Percentiles rank a stretch among this genome's conserved stretches.
phyloP scores from a whole-genome alignment of 2,113 vertebrate genomes.

The Oncorhynchus mykiss region DNA sequence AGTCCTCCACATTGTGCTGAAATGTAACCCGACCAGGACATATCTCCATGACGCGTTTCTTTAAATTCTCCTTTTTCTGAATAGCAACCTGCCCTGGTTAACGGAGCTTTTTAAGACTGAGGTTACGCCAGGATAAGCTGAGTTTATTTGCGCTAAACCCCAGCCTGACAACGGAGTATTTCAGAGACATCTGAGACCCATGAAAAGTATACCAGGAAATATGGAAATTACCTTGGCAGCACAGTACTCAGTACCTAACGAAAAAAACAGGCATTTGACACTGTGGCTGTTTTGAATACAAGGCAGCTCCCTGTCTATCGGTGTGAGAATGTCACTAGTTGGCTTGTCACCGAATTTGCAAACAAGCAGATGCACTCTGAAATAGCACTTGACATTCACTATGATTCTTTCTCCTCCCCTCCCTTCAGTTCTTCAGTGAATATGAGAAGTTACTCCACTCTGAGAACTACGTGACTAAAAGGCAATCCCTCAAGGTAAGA shows the following conservation, averaged over 20 bases:
- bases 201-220: too few species aligned
- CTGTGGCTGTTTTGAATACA: constrained; percentile 10
- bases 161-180: too few species aligned
- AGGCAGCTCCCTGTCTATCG: constrained; percentile 35
- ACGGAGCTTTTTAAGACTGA: not conserved
- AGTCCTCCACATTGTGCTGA: constrained; percentile 55
- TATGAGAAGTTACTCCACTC: constrained; percentile 97
- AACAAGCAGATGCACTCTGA: constrained; percentile 18
- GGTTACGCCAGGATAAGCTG: not conserved
- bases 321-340: constrained; percentile 17
- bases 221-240: too few species aligned
- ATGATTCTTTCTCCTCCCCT: constrained; percentile 29
- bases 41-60: too few species aligned
- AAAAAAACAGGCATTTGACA: not conserved
- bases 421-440: constrained; percentile 89
- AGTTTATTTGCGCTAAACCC: not conserved
- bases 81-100: too few species aligned
- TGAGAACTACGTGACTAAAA: constrained; percentile 97
- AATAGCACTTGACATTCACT: not conserved
- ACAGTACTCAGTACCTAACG: too few species aligned
- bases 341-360: constrained; percentile 36
- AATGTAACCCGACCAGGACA: too few species aligned
- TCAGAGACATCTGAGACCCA: too few species aligned
- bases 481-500: constrained; percentile 95
- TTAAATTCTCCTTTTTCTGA: too few species aligned